These are phyloP conservation scores for Torymus tubicola DNA, from an alignment of 2,888 invertebrate species.

Conservation along the genomic window DNA sequence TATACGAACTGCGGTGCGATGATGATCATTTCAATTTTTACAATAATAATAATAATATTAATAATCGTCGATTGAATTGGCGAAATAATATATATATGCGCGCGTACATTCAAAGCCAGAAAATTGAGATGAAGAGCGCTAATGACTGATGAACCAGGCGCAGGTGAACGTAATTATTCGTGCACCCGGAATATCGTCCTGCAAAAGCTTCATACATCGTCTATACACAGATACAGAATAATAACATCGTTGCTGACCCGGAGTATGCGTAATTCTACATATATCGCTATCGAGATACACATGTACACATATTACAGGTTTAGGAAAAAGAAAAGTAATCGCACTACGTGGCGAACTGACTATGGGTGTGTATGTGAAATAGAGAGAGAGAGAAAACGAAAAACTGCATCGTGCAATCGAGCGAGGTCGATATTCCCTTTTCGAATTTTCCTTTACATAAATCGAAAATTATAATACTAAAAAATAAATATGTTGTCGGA, in stretches of 20 bases:
- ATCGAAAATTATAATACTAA: slow-evolving; percentile 45
- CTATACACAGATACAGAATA: slow-evolving; percentile 40
- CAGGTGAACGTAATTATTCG: too few species aligned
- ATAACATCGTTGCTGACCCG: slow-evolving; percentile 29
- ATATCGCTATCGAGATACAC: slow-evolving; percentile 41
- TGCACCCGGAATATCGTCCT: too few species aligned
- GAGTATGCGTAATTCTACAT: slow-evolving; percentile 29
- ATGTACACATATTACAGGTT: slow-evolving; percentile 49
- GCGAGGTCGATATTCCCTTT: slow-evolving; percentile 19
- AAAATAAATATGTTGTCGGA: slow-evolving; percentile 39
- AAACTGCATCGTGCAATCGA: slow-evolving; percentile 48
- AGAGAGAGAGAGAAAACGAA: slow-evolving; percentile 43
- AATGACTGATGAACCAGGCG: too few species aligned
- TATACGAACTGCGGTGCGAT: background rate
- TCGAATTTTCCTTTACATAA: slow-evolving; percentile 15
- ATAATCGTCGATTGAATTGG: too few species aligned
- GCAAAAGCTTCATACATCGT: slow-evolving; percentile 19
- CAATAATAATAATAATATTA: too few species aligned
- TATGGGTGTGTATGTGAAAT: slow-evolving; percentile 39
- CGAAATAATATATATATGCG: too few species aligned
- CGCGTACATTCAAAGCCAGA: too few species aligned
- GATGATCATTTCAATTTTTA: too few species aligned
- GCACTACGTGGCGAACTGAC: slow-evolving; percentile 57
- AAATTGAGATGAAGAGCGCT: too few species aligned
- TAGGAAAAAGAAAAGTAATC: slow-evolving; percentile 54